Evolutionary conservation across 2,797 vertebrate species (phyloP), one percentile per base, ranked within the genome.

Genomic region (Spheniscus humboldti): DNA sequence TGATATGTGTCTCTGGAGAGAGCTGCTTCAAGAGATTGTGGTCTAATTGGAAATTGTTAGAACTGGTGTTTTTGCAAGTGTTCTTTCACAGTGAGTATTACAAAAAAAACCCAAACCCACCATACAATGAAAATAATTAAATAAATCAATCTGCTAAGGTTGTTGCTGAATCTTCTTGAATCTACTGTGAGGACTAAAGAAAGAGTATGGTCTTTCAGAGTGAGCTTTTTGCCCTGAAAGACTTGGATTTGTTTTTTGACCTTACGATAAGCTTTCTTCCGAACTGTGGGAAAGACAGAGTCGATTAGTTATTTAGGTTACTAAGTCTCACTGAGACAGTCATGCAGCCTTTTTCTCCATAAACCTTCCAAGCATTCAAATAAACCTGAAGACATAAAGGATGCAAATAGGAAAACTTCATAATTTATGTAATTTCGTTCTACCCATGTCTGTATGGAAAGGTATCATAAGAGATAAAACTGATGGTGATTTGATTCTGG

Each of bases 201-300:
- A 66, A 1, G 12, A 57, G 7, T 57, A 9, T 57, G 24, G 28
- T 73, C 19, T 80, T 86, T 88, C 75, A 73, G 64, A 83, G 28
- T 47, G 64, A 73, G 20, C n/a, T 79, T 89, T 87, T 90, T 92
- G 47, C 47, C n/a, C 28, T 86, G 64, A 71, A 91, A 74, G 23
- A 39, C 16, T 80, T 75, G 31, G 19, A 11, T 88, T 85, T 87
- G 35, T 72, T 92, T 94, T 68, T n/a, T 86, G 52, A 56, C 33
- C 14, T 41, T 88, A 35, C 56, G 80, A 12, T 39, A 68, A 72
- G 13, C 60, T 95, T 86, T 90, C 74, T 88, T 80, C 47, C 2
- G 2, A 88, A 81, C 37, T 63, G 27, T 67, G 43, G 33, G 18
- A 88, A 79, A 90, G 55, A 57, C 43, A 59, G n/a, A 76, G 25